Base-by-base conservation (phyloP, 2,888 invertebrate genomes). In the Euplagia quadripunctaria region DNA sequence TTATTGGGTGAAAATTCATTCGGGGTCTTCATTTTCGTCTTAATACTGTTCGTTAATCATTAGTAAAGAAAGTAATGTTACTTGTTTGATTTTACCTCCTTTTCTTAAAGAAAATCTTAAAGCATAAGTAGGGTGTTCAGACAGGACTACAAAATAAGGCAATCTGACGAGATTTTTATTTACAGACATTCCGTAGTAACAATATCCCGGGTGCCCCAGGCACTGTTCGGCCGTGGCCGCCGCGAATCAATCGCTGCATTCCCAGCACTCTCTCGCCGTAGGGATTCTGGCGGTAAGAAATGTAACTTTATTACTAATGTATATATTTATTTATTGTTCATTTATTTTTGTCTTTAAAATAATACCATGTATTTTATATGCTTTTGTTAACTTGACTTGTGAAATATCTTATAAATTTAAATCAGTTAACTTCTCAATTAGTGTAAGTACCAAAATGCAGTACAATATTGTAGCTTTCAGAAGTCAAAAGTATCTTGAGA, bases 201-300 rank as follows among this genome's bases (percentile, higher is more conserved):
- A 81, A 98, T 98, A 86, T 98, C 98, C 0, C 97, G 97, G 91
- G 97, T 98, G 70, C 98, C 98, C 4, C 96, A 97, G 66, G 96
- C 97, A 1, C 91, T 98, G 6, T 98, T 98, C 84, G 98, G 98
- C 0, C 97, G 98, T 20, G 97, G 97, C 73, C 97, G 98, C 0
- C 96, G 98, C 17, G 98, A 98, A 91, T 98, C 98, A 20, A 97
- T 98, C 70, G 98, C 98, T 5, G 98, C 98, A 0, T 98, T 97
- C 88, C 97, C 98, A 3, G 95, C 96, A 55, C 91, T 96, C 4
- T 91, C 96, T 70, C 95, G 96, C 63, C 94, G 95, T 78, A 90
- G 94, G 73, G 93, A 93, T 79, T 96, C 95, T 8, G 91, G 91
- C 65, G 70, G 73, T 70, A 94, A 91, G 79, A 94, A 46, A 52